Base-by-base conservation (phyloP, 1,140 invertebrate genomes). In the Mesaphorura yosii region DNA sequence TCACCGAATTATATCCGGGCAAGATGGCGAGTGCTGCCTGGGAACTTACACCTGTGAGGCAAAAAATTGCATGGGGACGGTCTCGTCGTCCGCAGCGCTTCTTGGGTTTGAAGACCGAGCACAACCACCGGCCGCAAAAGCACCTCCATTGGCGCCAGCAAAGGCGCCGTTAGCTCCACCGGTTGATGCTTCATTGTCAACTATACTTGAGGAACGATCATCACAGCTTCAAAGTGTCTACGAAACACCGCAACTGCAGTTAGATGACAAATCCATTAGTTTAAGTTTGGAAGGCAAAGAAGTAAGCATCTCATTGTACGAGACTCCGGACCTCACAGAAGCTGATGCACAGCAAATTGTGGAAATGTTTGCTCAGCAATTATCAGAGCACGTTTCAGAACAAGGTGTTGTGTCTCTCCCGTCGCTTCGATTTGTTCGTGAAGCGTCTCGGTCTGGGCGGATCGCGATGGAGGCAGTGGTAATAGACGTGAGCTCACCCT, bases 21-120 rank as follows among this genome's bases (percentile, higher is more conserved):
- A 86, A 48, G 86, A 87, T 70, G 86, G 87, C 1, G 88, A 84
- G 10, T 89, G 87, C 63, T 89, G 86, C 60, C 70, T 92, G 29
- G 92, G 91, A 22, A 89, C 86, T 1, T 95, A 94, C 63, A 90
- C 88, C 0, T 94, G 91, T 69, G 87, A 93, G 72, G 89, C 89
- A 0, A 17, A 10, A 22, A 54, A 54, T 38, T 52, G 27, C 64
- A 93, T 90, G 85, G 90, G 89, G 3, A 81, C 82, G 17, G 84
- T 88, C 0, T 81, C 83, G 22, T 89, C 86, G 68, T 88, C 86
- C 1, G 88, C 88, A 1, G 87, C 86, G 1, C 70, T 92, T 12
- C 72, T 89, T 25, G 87, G 87, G 15, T 88, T 90, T 65, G 87
- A 90, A 75, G 84, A 48, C 10, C 10, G 31, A 34, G n/a, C 10